A percentile compares a stretch with the other conserved stretches of the same genome.
Evolutionary conservation across 2,797 vertebrate species (phyloP).

Genomic region (Macrochelys suwanniensis): DNA sequence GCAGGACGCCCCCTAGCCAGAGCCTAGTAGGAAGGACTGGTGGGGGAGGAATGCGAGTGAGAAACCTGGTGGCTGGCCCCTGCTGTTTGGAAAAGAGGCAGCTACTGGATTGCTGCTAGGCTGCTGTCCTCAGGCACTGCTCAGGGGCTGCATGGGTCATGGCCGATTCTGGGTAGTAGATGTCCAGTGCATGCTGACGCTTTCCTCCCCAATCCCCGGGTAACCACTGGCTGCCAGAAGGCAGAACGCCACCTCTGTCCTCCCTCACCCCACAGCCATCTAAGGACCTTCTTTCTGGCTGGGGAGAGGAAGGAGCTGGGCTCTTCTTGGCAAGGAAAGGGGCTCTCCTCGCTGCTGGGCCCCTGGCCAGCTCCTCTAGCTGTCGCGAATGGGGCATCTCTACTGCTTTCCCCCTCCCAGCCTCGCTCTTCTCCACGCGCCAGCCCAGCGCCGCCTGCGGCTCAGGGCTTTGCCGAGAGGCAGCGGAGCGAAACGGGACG

Average conservation of each 20-base stretch:
- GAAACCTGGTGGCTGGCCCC: neutral
- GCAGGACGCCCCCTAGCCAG: neutral
- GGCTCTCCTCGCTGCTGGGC: neutral
- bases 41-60: neutral
- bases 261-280: neutral
- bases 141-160: neutral
- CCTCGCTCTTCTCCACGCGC: neutral
- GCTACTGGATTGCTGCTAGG: neutral
- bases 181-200: neutral
- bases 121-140: neutral
- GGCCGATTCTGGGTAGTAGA: neutral
- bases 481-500: neutral
- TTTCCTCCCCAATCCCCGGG: neutral
- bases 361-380: neutral
- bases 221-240: neutral
- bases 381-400: neutral
- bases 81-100: too few relatives aligned
- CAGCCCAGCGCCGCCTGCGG: accelerated
- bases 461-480: neutral
- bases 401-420: neutral
- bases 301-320: neutral
- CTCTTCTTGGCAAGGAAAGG: neutral
- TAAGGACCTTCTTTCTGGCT: neutral
- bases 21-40: too few relatives aligned
- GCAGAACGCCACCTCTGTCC: neutral